phyloP scores from a whole-genome alignment of 1,140 invertebrate species.

The Lasioglossum baleicum region DNA sequence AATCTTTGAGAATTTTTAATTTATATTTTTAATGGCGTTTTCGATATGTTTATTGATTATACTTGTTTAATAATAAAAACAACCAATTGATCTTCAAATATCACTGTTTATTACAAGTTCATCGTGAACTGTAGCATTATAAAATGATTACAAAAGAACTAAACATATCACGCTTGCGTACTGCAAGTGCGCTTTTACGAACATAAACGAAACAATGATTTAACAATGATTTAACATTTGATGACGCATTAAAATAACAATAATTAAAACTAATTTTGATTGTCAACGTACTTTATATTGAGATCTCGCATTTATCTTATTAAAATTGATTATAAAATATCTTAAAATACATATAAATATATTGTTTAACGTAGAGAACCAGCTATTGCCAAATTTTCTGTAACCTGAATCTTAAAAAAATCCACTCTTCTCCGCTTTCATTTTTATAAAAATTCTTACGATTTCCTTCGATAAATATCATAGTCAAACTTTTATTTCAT shows the following conservation, averaged over 20 bases:
- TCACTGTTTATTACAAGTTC: conserved; percentile 6
- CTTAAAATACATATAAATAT: not conserved
- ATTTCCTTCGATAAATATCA: not conserved
- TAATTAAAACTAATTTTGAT: not conserved
- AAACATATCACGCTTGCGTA: not conserved
- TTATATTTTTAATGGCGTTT: not conserved
- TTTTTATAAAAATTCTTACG: conserved; percentile 4
- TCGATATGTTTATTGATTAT: not conserved
- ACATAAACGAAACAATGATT: conserved; percentile 13
- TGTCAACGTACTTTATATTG: not conserved
- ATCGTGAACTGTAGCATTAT: not conserved
- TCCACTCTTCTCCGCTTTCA: not conserved
- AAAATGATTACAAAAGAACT: conserved; percentile 12
- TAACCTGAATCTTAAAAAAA: conserved; percentile 2
- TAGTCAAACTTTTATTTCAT: conserved; percentile 1
- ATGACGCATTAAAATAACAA: not conserved
- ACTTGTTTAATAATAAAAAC: not conserved
- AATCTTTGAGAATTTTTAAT: not conserved
- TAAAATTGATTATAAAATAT: conserved; percentile 13
- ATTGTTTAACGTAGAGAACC: conserved; percentile 42
- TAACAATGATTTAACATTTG: not conserved
- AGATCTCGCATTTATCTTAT: not conserved
- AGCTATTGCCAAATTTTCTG: conserved; percentile 21
- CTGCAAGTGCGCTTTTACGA: not conserved
- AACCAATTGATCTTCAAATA: not conserved